These are phyloP conservation scores for Microctenopoma stevenorrisi DNA, from an alignment of 2,797 vertebrate genomes.

Conservation along the genomic window DNA sequence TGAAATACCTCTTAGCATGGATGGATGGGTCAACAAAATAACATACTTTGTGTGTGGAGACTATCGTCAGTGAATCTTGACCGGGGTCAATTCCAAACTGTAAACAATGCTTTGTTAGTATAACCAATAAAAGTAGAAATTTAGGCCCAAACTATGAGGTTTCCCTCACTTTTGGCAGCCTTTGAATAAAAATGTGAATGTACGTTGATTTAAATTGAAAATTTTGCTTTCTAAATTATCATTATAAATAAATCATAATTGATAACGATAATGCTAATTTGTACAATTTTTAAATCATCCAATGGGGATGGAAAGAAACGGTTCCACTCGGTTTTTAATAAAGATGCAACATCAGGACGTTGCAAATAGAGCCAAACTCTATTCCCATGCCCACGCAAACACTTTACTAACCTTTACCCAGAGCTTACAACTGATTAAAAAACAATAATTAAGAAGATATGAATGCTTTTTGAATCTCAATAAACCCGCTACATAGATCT, in stretches of 20 bases:
- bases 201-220: too few relatives aligned
- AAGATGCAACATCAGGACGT: constrained; percentile 18
- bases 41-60: background rate
- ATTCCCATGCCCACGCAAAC: background rate
- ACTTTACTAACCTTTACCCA: constrained; percentile 16
- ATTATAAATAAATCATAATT: too few relatives aligned
- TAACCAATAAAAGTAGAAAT: too few relatives aligned
- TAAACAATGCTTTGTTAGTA: too few relatives aligned
- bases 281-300: background rate
- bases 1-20: background rate
- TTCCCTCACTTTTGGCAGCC: too few relatives aligned
- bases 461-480: constrained; percentile 57
- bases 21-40: background rate
- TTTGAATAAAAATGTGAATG: too few relatives aligned
- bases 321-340: background rate
- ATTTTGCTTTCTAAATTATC: too few relatives aligned
- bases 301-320: background rate
- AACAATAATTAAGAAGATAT: constrained; percentile 48
- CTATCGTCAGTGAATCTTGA: too few relatives aligned
- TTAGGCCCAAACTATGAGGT: too few relatives aligned
- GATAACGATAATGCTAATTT: too few relatives aligned
- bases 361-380: constrained; percentile 22
- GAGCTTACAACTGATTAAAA: constrained; percentile 38
- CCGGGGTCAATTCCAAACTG: too few relatives aligned
- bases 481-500: constrained; percentile 23